Evolutionary conservation across 64 coral and sea anemone species (phyloP).

Genomic region (Porites lutea): DNA sequence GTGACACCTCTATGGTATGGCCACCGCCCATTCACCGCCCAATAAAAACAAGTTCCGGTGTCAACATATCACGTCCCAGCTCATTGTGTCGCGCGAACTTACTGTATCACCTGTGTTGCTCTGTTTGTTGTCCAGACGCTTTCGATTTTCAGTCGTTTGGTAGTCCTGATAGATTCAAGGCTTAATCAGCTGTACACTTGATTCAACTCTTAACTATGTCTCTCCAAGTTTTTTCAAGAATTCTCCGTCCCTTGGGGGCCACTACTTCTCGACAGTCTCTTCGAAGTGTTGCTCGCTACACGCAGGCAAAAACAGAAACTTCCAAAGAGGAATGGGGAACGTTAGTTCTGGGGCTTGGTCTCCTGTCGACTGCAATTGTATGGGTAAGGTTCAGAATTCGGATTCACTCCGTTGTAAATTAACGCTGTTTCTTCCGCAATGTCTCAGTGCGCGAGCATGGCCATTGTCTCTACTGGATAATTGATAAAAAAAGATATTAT

Average conservation of each 20-base stretch:
- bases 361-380: conserved; percentile 3
- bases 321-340: conserved; percentile 43
- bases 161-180: not conserved
- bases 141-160: not conserved
- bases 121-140: not conserved
- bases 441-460: too few relatives aligned
- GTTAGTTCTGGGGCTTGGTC: conserved; percentile 51
- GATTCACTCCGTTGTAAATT: not conserved
- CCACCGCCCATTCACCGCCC: not conserved
- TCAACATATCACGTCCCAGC: not conserved
- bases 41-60: not conserved
- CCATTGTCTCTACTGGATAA: too few relatives aligned
- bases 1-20: not conserved
- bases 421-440: not conserved
- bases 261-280: conserved; percentile 4
- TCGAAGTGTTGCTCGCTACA: conserved; percentile 32
- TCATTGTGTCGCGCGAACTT: not conserved
- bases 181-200: too few relatives aligned
- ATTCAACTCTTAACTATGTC: conserved; percentile 9
- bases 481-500: too few relatives aligned
- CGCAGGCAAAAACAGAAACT: conserved; percentile 21
- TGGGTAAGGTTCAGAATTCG: conserved; percentile 27
- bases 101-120: not conserved
- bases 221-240: conserved; percentile 10
- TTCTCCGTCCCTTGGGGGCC: not conserved